These are phyloP conservation scores for Gambusia yucatana DNA, from an alignment of 2,797 vertebrate species.

Conservation along the genomic window DNA sequence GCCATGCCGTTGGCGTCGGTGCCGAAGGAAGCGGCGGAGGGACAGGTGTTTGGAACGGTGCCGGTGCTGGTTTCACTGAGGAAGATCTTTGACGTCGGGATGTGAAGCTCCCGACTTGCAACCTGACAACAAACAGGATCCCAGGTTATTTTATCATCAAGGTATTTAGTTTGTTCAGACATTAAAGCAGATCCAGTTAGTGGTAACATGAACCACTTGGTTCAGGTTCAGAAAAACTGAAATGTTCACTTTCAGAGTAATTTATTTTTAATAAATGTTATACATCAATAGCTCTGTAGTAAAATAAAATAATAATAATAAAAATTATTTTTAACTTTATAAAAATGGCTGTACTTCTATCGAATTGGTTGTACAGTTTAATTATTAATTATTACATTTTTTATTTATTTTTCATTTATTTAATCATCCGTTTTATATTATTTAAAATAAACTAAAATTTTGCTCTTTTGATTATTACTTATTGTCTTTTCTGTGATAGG, in stretches of 20 bases:
- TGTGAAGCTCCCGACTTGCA: constrained; percentile 87
- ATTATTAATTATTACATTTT: not conserved
- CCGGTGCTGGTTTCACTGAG: constrained; percentile 89
- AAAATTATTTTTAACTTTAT: too few species aligned
- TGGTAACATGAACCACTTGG: not conserved
- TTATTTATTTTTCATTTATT: not conserved
- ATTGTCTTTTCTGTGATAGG: not conserved
- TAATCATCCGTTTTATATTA: not conserved
- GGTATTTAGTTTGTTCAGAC: not conserved
- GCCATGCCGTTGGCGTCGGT: constrained; percentile 92
- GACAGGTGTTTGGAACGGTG: constrained; percentile 85
- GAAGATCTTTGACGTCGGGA: constrained; percentile 85
- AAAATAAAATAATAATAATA: too few species aligned
- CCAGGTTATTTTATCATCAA: not conserved
- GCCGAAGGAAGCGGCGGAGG: constrained; percentile 85
- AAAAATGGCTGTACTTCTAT: too few species aligned
- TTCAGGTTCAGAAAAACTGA: too few species aligned
- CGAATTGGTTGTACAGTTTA: too few species aligned
- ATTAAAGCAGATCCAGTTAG: not conserved
- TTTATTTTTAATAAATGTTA: too few species aligned
- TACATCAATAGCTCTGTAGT: too few species aligned
- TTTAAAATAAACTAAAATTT: not conserved
- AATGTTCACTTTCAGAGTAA: too few species aligned
- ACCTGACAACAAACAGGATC: constrained; percentile 73
- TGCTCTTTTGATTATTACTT: not conserved